Conservation (phyloP, 1,140 invertebrate species). For the Hormaphis cornu region DNA sequence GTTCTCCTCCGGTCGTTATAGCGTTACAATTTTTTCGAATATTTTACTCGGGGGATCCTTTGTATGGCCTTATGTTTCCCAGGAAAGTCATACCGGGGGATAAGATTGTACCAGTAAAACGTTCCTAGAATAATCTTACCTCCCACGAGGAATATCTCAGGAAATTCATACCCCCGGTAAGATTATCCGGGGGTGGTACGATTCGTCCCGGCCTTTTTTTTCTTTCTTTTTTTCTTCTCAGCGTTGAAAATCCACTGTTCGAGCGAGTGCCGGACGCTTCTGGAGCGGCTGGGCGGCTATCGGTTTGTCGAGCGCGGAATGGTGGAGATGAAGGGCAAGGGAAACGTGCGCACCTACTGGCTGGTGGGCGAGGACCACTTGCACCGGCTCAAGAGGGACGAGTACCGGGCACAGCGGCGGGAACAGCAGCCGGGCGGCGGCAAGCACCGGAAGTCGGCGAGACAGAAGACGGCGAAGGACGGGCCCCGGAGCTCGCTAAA, state of each 20-base stretch:
- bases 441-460: conserved; percentile 4
- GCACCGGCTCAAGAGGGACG: conserved; percentile 46
- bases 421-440: conserved; percentile 34
- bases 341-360: conserved; percentile 78
- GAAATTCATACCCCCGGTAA: no score
- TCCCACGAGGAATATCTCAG: no score
- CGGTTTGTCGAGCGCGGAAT: conserved; percentile 64
- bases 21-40: no score
- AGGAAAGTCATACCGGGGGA: no score
- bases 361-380: conserved; percentile 62
- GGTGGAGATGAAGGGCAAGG: conserved; percentile 78
- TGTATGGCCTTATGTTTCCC: no score
- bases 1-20: no score
- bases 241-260: conserved; percentile 82
- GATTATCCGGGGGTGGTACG: no score
- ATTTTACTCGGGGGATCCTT: no score
- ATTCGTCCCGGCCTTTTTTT: neutral
- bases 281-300: conserved; percentile 72
- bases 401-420: conserved; percentile 46
- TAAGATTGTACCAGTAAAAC: no score
- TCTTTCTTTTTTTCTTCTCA: conserved; percentile 39
- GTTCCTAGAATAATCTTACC: no score
- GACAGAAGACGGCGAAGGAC: neutral
- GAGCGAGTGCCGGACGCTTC: conserved; percentile 56
- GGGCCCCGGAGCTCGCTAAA: conserved; percentile 37